A percentile compares a stretch with the other conserved stretches of the same genome.
Evolutionary conservation across 2,797 vertebrate species (phyloP).

Genomic region (Chrysocyon brachyurus): DNA sequence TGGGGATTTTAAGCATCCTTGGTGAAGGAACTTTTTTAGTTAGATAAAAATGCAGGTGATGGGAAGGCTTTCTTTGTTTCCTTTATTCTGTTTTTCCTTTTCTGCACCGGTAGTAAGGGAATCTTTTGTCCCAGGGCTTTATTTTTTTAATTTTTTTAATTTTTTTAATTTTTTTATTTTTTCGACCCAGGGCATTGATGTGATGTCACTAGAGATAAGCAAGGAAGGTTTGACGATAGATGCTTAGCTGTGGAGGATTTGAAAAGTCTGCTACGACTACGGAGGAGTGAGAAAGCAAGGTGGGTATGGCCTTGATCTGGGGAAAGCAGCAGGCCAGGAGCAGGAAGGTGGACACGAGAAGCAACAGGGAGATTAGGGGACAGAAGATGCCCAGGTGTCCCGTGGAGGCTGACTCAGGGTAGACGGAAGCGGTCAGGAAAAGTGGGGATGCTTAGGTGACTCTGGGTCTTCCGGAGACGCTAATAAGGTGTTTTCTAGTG

Average conservation of each 20-base stretch:
- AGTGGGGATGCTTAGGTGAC: neutral
- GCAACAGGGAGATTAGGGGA: neutral
- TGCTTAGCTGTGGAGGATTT: neutral
- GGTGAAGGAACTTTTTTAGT: neutral
- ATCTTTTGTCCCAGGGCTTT: neutral
- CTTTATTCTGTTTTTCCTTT: neutral
- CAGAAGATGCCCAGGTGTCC: neutral
- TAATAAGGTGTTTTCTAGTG: neutral
- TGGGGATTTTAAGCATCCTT: slow-evolving; percentile 37
- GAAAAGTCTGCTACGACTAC: neutral
- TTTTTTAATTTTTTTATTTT: too few relatives aligned
- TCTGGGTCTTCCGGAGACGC: neutral
- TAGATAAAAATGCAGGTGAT: neutral
- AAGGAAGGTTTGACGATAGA: neutral
- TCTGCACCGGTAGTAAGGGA: neutral
- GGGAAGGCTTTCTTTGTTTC: neutral
- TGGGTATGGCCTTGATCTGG: neutral
- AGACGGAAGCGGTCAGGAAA: neutral
- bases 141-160: too few relatives aligned
- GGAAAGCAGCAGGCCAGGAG: neutral
- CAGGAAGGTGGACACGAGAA: neutral
- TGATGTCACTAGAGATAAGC: neutral
- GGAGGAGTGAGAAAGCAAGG: neutral
- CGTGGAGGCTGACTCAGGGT: neutral
- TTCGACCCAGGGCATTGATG: neutral